Base-by-base conservation (phyloP, 2,797 vertebrate species). In the Saxicola maurus region DNA sequence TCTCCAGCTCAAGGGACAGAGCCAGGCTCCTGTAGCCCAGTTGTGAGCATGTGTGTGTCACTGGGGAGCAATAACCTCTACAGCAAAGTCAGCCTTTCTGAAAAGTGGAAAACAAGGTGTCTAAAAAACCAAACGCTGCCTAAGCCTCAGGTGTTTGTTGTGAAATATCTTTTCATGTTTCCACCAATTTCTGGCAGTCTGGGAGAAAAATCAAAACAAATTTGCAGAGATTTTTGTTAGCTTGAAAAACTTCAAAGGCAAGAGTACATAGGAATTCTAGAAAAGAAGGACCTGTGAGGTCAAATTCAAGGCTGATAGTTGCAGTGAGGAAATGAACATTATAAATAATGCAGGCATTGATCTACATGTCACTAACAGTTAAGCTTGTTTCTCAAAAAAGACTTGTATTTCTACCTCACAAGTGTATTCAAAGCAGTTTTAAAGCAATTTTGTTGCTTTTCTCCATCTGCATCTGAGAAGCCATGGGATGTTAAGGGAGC, bases 201-300 rank as follows among this genome's bases (percentile, higher is more conserved):
- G 53, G 13, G 65, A 82, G 51, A 83, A 93, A 93, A 93, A 87
- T 66, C 13, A 87, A 88, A 91, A 59, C 16, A 86, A 82, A 73
- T 73, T 75, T 74, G 4, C 49, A 49, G 57, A 65, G 17, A 46
- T 55, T 79, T 92, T 71, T 79, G 30, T 42, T 67, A 56, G 23
- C 42, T n/a, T 84, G 53, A 21, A 82, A 79, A 89, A 52, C 86
- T 87, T 95, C 86, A 93, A 91, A 90, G 77, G n/a, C 38, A 49
- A 62, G 7, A 57, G 38, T 71, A 24, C 14, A 57, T 1, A 60
- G 23, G 31, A 91, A 90, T 55, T 79, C 57, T 46, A 71, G 65
- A 83, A 78, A 38, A 65, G 57, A 82, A 51, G 65, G 88, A 87
- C 57, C 90, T 88, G 64, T 67, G 71, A 86, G 74, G 60, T 67